phyloP scores from a whole-genome alignment of 2,797 vertebrate species.

The Melanotaenia parkinsoni region DNA sequence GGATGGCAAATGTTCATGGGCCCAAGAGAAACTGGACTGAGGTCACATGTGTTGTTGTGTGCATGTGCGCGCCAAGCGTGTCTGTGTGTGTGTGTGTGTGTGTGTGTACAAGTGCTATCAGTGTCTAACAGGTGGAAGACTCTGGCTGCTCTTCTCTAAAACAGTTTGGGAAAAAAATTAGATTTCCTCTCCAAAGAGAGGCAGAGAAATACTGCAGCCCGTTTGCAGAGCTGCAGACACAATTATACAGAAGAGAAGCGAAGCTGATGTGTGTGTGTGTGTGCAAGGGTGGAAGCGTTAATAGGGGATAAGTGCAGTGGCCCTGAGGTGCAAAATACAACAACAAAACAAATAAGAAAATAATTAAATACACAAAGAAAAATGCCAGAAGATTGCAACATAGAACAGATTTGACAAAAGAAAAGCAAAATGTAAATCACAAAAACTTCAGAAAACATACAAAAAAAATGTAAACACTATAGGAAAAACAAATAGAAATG shows the following conservation, averaged over 20 bases:
- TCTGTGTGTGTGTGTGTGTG: neutral
- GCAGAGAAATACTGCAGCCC: constrained; percentile 12
- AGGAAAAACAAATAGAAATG: neutral
- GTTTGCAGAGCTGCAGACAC: constrained; percentile 39
- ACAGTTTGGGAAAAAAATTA: constrained; percentile 69
- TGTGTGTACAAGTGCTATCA: constrained; percentile 45
- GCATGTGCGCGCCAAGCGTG: too few relatives aligned
- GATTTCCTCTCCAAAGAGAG: constrained; percentile 56
- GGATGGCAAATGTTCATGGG: constrained; percentile 24
- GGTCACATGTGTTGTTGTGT: constrained; percentile 19
- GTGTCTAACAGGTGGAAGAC: constrained; percentile 70
- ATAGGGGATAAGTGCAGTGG: neutral
- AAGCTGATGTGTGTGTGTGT: neutral
- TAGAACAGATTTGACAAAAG: neutral
- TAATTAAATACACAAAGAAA: neutral
- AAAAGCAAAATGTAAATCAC: neutral
- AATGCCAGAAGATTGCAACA: neutral
- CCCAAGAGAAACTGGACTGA: constrained; percentile 29
- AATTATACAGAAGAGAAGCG: constrained; percentile 38
- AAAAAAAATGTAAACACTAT: neutral
- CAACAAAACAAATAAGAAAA: neutral
- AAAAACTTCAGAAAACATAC: neutral
- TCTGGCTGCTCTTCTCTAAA: constrained; percentile 61
- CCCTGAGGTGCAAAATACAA: neutral
- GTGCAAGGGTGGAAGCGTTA: neutral